Conservation (phyloP, 2,113 vertebrate species). For the Clupea harengus region DNA sequence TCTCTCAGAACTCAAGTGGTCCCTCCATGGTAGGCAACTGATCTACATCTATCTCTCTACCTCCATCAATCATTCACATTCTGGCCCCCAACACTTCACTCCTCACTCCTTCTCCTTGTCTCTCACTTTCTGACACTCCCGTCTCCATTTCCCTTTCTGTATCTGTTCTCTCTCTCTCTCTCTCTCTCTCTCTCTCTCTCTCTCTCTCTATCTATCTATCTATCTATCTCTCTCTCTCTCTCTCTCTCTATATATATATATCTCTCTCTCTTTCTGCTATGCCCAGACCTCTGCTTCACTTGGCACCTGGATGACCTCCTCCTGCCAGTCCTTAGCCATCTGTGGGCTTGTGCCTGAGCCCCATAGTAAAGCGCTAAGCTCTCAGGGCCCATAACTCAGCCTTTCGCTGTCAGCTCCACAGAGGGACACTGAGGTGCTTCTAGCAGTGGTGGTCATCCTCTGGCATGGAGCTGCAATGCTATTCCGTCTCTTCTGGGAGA, state of each 20-base stretch:
- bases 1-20: not conserved
- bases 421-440: too few species aligned
- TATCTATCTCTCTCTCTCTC: not conserved
- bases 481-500: too few species aligned
- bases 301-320: not conserved
- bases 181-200: not conserved
- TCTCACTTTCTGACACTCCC: too few species aligned
- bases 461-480: too few species aligned
- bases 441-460: too few species aligned
- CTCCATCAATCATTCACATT: not conserved
- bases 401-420: too few species aligned
- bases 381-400: not conserved
- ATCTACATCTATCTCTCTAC: not conserved
- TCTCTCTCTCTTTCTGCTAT: not conserved
- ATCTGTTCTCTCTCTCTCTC: not conserved
- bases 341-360: too few species aligned
- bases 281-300: not conserved
- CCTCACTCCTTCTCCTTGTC: not conserved
- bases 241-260: not conserved
- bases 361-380: not conserved
- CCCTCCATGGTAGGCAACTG: conserved; percentile 18
- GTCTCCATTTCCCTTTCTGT: too few species aligned
- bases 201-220: not conserved
- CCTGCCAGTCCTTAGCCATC: not conserved
- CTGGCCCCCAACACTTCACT: too few species aligned